These are phyloP conservation scores for Cotesia glomerata DNA, from an alignment of 1,140 invertebrate species.

Conservation along the genomic window DNA sequence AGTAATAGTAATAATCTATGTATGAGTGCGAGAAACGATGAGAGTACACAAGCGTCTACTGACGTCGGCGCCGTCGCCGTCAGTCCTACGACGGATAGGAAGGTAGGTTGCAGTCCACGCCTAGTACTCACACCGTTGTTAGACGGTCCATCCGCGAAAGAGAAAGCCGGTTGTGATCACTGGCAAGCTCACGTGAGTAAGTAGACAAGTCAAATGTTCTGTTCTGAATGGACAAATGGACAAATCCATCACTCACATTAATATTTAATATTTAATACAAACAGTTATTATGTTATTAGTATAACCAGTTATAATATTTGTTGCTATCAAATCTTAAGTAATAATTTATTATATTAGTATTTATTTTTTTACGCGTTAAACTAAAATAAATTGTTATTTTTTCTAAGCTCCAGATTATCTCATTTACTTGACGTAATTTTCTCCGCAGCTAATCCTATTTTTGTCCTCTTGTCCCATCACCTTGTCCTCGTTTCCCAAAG, in stretches of 20 bases:
- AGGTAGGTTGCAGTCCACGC: slow-evolving; percentile 19
- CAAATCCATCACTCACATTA: not conserved
- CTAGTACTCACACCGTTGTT: slow-evolving; percentile 9
- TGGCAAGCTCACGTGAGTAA: slow-evolving; percentile 3
- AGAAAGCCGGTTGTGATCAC: slow-evolving; percentile 6
- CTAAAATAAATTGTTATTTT: not conserved
- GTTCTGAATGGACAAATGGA: too few relatives aligned
- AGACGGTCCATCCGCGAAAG: slow-evolving; percentile 1
- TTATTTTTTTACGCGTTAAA: not conserved
- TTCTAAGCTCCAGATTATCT: not conserved
- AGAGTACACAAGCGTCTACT: not conserved
- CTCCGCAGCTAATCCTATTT: slow-evolving; percentile 29
- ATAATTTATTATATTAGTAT: not conserved
- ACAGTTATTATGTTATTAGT: not conserved
- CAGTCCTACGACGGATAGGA: not conserved
- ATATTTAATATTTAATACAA: not conserved
- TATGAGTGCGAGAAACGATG: not conserved
- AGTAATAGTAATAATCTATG: not conserved
- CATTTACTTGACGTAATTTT: not conserved
- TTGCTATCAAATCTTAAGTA: too few relatives aligned
- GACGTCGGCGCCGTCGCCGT: slow-evolving; percentile 19
- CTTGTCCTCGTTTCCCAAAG: slow-evolving; percentile 29
- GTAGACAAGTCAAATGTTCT: slow-evolving; percentile 1
- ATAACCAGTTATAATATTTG: too few relatives aligned
- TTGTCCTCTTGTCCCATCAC: slow-evolving; percentile 30